Base-by-base conservation (phyloP, 2,113 vertebrate species). In the Anoplopoma fimbria region DNA sequence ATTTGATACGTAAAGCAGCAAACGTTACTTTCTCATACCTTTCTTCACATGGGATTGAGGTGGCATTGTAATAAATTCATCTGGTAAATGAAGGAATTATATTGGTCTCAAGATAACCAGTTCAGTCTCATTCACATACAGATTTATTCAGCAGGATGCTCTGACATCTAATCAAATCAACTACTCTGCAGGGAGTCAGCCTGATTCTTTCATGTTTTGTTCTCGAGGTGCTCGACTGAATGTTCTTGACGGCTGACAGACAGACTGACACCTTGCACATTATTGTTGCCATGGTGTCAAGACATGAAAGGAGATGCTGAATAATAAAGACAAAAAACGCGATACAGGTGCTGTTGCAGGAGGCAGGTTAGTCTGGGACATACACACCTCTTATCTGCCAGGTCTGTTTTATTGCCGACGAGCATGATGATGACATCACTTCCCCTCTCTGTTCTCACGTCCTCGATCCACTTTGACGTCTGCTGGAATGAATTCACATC, bases 371-470 rank as follows among this genome's bases (percentile, higher is more conserved):
- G 40, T 31, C 0, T 0, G 5, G 19, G 27, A 65, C 9, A 57
- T 0, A 69, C 89, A 57, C 84, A 98, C 97, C 97, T 96, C 91
- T 98, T 98, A 86, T 98, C 97, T 17, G 96, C 96, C 82, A 98
- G 94, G 84, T 98, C 97, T 25, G 97, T 98, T 93, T 98, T 98
- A 84, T 98, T 98, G 91, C 97, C 97, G 58, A 98, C 97, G 1
- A 98, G 94, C 97, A 98, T 97, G 75, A 98, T 97, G 92, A 98
- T 98, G 90, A 98, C 97, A 62, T 98, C 97, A 79, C 97, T 97
- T 93, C 97, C 97, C 86, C 97, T 92, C 95, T 98, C 97, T 83
- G 97, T 98, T 93, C 97, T 93, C 88, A 98, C 97, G 1, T 98
- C 97, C 25, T 98, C 97, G 1, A 98, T 98, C 97, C 97, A 98